A percentile compares a stretch with the other conserved stretches of the same genome.
phyloP scores from a whole-genome alignment of 2,888 invertebrate genomes.

The Agrotis exclamationis region DNA sequence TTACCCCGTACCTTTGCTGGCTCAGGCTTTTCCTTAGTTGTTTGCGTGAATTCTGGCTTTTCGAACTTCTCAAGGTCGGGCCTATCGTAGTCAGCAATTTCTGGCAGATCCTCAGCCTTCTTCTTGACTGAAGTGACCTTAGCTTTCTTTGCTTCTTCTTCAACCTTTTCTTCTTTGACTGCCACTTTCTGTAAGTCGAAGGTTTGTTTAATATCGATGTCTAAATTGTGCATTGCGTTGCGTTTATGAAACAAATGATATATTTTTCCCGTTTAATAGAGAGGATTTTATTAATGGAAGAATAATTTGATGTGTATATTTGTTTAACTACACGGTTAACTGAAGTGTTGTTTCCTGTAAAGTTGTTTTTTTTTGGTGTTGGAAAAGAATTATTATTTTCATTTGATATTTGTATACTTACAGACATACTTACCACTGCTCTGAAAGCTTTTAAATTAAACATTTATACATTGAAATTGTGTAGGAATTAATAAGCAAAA shows the following conservation, averaged over 20 bases:
- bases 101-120: constrained; percentile 92
- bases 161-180: constrained; percentile 85
- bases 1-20: constrained; percentile 39
- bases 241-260: neutral
- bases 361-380: no score
- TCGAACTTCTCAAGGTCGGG: constrained; percentile 94
- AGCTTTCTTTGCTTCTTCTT: constrained; percentile 87
- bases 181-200: constrained; percentile 86
- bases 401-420: constrained; percentile 15
- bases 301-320: neutral
- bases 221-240: neutral
- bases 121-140: constrained; percentile 87
- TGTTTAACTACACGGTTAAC: neutral
- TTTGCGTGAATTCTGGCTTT: constrained; percentile 89
- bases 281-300: neutral
- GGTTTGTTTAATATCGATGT: constrained; percentile 37
- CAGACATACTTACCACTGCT: constrained; percentile 60
- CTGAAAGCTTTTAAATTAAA: constrained; percentile 50
- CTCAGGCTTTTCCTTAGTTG: constrained; percentile 88
- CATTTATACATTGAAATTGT: constrained; percentile 35
- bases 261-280: neutral
- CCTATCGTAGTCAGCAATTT: constrained; percentile 94
- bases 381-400: neutral
- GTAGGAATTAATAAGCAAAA: constrained; percentile 73
- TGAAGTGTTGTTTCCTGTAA: no score